phyloP scores from a whole-genome alignment of 2,797 vertebrate species.

The Schizopygopsis pylzovi region DNA sequence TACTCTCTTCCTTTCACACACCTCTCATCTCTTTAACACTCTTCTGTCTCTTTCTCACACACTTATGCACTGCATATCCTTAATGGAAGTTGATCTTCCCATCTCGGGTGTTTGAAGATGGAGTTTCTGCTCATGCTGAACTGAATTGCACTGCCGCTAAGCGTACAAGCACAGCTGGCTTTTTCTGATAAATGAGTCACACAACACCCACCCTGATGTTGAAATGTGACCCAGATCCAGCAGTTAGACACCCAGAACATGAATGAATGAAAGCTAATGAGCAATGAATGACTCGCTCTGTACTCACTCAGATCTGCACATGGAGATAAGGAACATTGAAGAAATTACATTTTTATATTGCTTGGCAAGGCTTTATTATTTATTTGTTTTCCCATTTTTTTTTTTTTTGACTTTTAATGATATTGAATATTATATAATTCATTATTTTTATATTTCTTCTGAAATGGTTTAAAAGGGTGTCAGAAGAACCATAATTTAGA shows the following conservation, averaged over 20 bases:
- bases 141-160: neutral
- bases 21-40: neutral
- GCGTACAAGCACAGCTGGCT: neutral
- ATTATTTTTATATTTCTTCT: neutral
- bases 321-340: neutral
- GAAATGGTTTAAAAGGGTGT: neutral
- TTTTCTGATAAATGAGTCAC: slow-evolving; percentile 25
- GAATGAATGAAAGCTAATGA: slow-evolving; percentile 42
- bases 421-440: neutral
- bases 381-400: neutral
- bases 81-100: slow-evolving; percentile 29
- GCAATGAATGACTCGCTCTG: slow-evolving; percentile 2
- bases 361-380: neutral
- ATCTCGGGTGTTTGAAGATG: slow-evolving; percentile 14
- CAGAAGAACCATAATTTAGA: neutral
- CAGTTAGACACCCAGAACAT: neutral
- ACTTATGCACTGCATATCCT: neutral
- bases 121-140: neutral
- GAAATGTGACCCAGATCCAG: slow-evolving; percentile 45
- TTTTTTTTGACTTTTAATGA: neutral
- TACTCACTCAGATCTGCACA: neutral
- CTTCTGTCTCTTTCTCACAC: neutral
- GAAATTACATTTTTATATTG: neutral
- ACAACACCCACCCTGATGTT: slow-evolving; percentile 14
- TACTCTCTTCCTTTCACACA: slow-evolving; percentile 6